phyloP scores from a whole-genome alignment of 2,888 invertebrate genomes.

The Doris montereyensis region DNA sequence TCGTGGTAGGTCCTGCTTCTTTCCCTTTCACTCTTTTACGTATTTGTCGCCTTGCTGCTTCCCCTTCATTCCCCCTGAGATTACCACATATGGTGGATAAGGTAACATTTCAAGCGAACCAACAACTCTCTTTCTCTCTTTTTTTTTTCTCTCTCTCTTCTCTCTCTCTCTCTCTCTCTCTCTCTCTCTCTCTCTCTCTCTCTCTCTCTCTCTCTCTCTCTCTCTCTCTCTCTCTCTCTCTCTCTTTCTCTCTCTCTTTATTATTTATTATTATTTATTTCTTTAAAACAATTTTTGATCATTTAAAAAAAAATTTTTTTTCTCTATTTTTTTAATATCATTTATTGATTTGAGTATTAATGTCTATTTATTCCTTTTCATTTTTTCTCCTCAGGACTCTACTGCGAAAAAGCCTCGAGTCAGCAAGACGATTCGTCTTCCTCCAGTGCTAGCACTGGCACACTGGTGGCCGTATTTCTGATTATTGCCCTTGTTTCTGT shows the following conservation, averaged over 20 bases:
- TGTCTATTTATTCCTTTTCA: too few relatives aligned
- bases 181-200: constrained; percentile 27
- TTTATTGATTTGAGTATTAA: too few relatives aligned
- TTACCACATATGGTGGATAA: too few relatives aligned
- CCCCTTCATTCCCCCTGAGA: too few relatives aligned
- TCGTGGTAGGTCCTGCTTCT: too few relatives aligned
- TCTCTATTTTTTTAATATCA: too few relatives aligned
- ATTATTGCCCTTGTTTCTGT: constrained; percentile 50
- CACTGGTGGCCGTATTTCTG: constrained; percentile 48
- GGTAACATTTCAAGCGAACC: too few relatives aligned
- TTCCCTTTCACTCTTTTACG: too few relatives aligned
- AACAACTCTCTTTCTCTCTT: too few relatives aligned
- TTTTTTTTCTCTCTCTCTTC: too few relatives aligned
- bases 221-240: constrained; percentile 5
- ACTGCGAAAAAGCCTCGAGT: neutral
- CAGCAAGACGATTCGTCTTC: neutral
- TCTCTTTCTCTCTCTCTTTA: neutral
- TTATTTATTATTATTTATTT: neutral
- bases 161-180: neutral
- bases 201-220: constrained; percentile 33
- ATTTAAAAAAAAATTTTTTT: too few relatives aligned
- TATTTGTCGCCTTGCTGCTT: too few relatives aligned
- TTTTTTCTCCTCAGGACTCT: neutral
- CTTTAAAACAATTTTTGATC: neutral
- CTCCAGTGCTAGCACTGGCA: constrained; percentile 28